A percentile compares a stretch with the other conserved stretches of the same genome.
Evolutionary conservation across 1,140 invertebrate genomes (phyloP).

Genomic region (Choristoneura fumiferana): DNA sequence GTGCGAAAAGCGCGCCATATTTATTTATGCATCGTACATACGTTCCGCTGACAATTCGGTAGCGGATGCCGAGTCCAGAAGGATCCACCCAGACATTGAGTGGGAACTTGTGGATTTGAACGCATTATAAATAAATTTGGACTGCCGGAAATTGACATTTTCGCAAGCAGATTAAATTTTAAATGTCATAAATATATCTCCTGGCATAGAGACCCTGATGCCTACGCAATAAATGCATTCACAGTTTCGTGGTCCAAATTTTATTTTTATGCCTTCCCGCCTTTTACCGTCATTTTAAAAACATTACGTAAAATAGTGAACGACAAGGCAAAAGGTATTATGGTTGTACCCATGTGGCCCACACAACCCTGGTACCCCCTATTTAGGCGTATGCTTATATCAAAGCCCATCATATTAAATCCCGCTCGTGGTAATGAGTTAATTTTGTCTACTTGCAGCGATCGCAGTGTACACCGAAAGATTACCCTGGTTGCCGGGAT

Average conservation of each 20-base stretch:
- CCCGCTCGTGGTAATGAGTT: constrained; percentile 1
- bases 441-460: constrained; percentile 24
- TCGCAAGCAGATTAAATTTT: background rate
- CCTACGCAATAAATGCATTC: background rate
- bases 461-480: constrained; percentile 12
- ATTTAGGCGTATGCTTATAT: background rate
- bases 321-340: constrained; percentile 22
- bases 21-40: constrained; percentile 6
- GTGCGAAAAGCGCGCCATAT: constrained; percentile 9
- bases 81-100: background rate
- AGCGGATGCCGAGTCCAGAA: background rate
- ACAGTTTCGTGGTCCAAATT: background rate
- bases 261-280: constrained; percentile 20
- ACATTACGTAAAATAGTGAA: constrained; percentile 14
- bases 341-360: constrained; percentile 28
- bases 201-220: constrained; percentile 13
- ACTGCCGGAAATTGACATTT: constrained; percentile 1
- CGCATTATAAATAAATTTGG: background rate
- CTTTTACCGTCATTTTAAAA: constrained; percentile 24
- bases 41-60: background rate
- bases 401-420: background rate
- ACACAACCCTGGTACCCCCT: no score
- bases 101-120: background rate
- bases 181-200: constrained; percentile 14
- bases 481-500: no score